These are phyloP conservation scores for Hemibagrus guttatus DNA, from an alignment of 2,797 vertebrate species.

Conservation along the genomic window DNA sequence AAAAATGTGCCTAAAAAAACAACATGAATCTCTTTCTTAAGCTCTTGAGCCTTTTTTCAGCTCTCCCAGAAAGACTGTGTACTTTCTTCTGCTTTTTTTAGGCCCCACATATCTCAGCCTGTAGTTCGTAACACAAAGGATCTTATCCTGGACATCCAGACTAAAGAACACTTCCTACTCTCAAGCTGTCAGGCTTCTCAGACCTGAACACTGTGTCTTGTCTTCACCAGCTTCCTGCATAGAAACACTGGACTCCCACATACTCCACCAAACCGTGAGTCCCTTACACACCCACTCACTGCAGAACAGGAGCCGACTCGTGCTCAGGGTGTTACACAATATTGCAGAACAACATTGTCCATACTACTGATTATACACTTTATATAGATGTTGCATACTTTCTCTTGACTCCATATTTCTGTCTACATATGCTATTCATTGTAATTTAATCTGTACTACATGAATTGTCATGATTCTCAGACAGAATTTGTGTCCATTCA, in stretches of 20 bases:
- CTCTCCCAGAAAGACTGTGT: not conserved
- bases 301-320: slow-evolving; percentile 7
- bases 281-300: slow-evolving; percentile 29
- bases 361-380: not conserved
- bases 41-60: not conserved
- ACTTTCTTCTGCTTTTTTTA: not conserved
- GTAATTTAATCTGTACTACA: not conserved
- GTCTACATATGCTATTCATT: not conserved
- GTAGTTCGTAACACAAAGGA: slow-evolving; percentile 10
- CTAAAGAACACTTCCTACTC: slow-evolving; percentile 28
- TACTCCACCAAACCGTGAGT: slow-evolving; percentile 2
- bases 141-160: not conserved
- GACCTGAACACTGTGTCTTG: not conserved
- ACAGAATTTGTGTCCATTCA: not conserved
- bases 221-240: slow-evolving; percentile 4
- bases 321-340: slow-evolving; percentile 24
- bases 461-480: not conserved
- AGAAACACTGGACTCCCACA: slow-evolving; percentile 25
- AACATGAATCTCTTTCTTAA: not conserved
- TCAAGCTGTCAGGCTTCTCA: slow-evolving; percentile 7
- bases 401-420: not conserved
- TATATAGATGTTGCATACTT: not conserved
- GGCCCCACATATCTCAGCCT: not conserved
- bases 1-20: not conserved
- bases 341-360: not conserved